phyloP scores from a whole-genome alignment of 2,113 vertebrate genomes.

The Semnornis frantzii region DNA sequence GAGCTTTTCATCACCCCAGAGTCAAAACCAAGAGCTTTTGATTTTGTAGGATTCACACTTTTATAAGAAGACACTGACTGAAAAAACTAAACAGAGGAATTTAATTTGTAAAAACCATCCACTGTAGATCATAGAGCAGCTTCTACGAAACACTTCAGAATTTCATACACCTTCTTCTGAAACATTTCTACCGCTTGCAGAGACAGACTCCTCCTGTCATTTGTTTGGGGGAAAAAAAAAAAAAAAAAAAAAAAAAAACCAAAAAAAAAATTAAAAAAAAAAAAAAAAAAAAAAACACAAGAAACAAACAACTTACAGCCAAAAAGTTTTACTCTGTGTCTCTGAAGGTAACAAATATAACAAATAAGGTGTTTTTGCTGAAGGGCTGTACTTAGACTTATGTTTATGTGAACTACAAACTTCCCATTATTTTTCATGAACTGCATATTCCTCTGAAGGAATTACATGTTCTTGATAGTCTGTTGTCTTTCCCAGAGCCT shows the following conservation, averaged over 20 bases:
- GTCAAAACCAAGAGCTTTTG: not conserved
- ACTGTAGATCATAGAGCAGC: not conserved
- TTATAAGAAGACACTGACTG: not conserved
- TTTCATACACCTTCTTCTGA: not conserved
- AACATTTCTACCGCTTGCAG: not conserved
- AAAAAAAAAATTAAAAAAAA: not conserved
- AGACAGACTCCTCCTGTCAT: not conserved
- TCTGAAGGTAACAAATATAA: not conserved
- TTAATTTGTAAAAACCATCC: not conserved
- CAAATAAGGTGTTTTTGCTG: not conserved
- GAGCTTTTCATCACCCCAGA: too few relatives aligned
- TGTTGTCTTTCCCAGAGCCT: not conserved
- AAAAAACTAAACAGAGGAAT: not conserved
- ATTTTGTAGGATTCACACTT: not conserved
- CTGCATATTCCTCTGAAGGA: rapidly evolving
- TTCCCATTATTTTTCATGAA: not conserved
- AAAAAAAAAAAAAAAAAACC: not conserved
- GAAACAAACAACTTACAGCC: not conserved
- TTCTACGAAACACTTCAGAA: not conserved
- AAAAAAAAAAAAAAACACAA: not conserved
- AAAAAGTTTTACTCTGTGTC: not conserved
- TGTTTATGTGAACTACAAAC: not conserved
- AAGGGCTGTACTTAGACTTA: not conserved
- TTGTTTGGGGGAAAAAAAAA: not conserved
- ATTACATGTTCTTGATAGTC: not conserved